Base-by-base conservation (phyloP, 2,113 vertebrate genomes). In the Pedionomus torquatus region DNA sequence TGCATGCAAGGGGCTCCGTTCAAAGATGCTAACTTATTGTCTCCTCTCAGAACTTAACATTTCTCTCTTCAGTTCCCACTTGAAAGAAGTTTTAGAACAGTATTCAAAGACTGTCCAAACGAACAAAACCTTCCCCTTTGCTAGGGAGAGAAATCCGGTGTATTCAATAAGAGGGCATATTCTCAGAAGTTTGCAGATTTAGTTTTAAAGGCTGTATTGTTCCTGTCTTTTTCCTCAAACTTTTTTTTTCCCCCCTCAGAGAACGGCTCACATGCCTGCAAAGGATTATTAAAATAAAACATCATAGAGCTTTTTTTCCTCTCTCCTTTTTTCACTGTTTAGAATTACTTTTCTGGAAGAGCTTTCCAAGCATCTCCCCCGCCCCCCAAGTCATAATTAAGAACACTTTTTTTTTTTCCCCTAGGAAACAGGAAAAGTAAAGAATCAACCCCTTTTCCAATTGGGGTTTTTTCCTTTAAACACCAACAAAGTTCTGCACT, bases 11-110 rank as follows among this genome's bases (percentile, higher is more conserved):
- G 72, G 95, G 69, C 95, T 79, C 87, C 1, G 85, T 82, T 95
- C 97, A 96, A 94, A 97, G 96, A 97, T 97, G 96, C 95, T 96
- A 96, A 96, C 95, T 91, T 46, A 95, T 96, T 96, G 95, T 97
- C 95, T 97, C 95, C 93, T 90, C 96, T 65, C 82, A 95, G 93
- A 96, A 97, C 96, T 97, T 85, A 83, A 96, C 96, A 94, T 95
- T 96, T 96, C 95, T 94, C 95, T 96, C 96, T 93, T 97, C 96
- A 97, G 95, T 97, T 65, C 93, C 39, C 93, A 57, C 94, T 97
- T 96, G 94, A 96, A 97, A 96, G 95, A 95, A 96, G 96, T 96
- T 96, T 96, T 87, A 95, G 95, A 95, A 88, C 93, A 97, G 96
- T 90, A 97, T 97, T 97, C 96, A 96, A 85, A 95, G 95, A 97